These are phyloP conservation scores for Sicus ferrugineus DNA, from an alignment of 2,888 invertebrate genomes.

Conservation along the genomic window DNA sequence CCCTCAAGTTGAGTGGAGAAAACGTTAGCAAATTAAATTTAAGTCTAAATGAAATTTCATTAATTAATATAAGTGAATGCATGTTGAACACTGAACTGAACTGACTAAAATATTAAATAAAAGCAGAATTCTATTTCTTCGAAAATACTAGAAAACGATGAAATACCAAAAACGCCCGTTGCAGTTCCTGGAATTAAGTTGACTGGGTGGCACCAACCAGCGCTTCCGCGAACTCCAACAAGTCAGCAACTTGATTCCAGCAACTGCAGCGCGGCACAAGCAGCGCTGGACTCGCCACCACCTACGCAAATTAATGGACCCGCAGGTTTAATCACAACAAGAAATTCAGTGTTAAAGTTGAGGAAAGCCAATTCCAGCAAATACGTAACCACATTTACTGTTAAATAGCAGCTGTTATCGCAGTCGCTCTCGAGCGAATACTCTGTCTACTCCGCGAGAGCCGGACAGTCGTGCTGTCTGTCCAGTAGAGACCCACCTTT, in stretches of 20 bases:
- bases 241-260: slow-evolving; percentile 66
- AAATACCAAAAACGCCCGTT: slow-evolving; percentile 48
- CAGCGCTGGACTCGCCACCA: slow-evolving; percentile 38
- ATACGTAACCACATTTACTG: too few relatives aligned
- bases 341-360: too few relatives aligned
- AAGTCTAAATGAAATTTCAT: slow-evolving; percentile 20
- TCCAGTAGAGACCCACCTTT: too few relatives aligned
- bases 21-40: slow-evolving; percentile 6
- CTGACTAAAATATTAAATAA: neutral
- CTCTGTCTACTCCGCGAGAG: too few relatives aligned
- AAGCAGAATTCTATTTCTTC: neutral
- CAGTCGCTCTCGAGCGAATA: too few relatives aligned
- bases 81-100: neutral
- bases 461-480: too few relatives aligned
- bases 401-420: too few relatives aligned
- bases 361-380: too few relatives aligned
- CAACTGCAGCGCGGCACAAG: slow-evolving; percentile 59
- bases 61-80: slow-evolving; percentile 29
- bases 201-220: slow-evolving; percentile 63
- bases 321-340: too few relatives aligned
- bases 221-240: slow-evolving; percentile 56
- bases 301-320: slow-evolving; percentile 1
- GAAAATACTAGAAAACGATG: neutral
- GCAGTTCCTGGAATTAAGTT: slow-evolving; percentile 66
- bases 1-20: too few relatives aligned